Conservation (phyloP, 2,888 invertebrate genomes). For the Cosmia trapezina region DNA sequence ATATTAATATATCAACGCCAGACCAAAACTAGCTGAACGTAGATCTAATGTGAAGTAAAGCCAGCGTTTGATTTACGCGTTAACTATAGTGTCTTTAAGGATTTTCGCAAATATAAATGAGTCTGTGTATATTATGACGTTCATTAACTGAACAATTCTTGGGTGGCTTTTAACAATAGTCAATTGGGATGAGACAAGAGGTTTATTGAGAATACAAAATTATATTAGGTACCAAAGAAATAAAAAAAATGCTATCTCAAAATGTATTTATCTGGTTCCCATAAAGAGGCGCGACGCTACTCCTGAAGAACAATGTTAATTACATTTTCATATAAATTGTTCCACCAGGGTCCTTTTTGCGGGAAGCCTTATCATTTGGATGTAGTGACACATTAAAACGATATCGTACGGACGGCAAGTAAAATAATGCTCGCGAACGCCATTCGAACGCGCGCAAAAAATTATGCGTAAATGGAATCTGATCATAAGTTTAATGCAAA, state of each 20-base stretch:
- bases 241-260: neutral
- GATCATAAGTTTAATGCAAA: constrained; percentile 32
- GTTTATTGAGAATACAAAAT: neutral
- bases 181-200: neutral
- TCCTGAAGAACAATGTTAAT: no score
- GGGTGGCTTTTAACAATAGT: neutral
- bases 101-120: neutral
- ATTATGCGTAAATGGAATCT: constrained; percentile 24
- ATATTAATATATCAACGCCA: constrained; percentile 16
- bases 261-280: neutral
- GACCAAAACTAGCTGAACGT: constrained; percentile 37
- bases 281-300: no score
- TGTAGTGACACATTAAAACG: neutral
- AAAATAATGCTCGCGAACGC: constrained; percentile 3
- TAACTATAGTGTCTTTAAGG: neutral
- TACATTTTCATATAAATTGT: no score
- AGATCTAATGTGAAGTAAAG: constrained; percentile 23
- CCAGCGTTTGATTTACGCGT: constrained; percentile 28
- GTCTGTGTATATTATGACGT: neutral
- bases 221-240: neutral
- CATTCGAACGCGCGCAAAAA: neutral
- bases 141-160: no score
- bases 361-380: no score
- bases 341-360: no score
- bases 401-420: neutral